These are phyloP conservation scores for Cylloceria caligata DNA, from an alignment of 2,888 invertebrate species.

Conservation along the genomic window DNA sequence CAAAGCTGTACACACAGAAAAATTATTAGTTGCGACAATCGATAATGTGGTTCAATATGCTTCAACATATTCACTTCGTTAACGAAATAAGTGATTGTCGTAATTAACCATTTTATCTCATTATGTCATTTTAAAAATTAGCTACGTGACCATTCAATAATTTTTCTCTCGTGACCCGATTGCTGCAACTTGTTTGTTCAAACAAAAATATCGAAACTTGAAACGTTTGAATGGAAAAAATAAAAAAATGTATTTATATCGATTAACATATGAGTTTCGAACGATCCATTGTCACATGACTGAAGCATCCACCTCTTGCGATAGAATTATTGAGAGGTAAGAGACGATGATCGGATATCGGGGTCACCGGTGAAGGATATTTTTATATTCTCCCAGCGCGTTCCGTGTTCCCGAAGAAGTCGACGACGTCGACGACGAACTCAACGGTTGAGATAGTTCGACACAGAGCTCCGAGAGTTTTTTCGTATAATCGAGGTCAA, in stretches of 20 bases:
- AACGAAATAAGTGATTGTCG: too few relatives aligned
- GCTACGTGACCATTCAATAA: too few relatives aligned
- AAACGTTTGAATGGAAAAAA: not conserved
- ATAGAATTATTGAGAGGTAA: slow-evolving; percentile 30
- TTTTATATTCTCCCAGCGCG: slow-evolving; percentile 63
- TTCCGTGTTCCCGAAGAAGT: slow-evolving; percentile 35
- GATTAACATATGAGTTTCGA: slow-evolving; percentile 30
- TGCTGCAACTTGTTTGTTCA: too few relatives aligned
- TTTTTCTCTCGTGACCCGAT: too few relatives aligned
- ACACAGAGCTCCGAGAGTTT: slow-evolving; percentile 7
- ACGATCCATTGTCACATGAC: slow-evolving; percentile 44
- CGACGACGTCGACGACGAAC: slow-evolving; percentile 39
- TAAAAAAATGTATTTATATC: not conserved
- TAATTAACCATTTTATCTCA: too few relatives aligned
- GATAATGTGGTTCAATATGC: too few relatives aligned
- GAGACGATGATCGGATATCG: slow-evolving; percentile 64
- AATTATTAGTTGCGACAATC: too few relatives aligned
- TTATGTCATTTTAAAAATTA: too few relatives aligned
- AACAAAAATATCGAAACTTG: not conserved
- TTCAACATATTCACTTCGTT: too few relatives aligned
- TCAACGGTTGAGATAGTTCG: slow-evolving; percentile 25
- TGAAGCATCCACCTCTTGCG: not conserved
- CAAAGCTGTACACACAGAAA: too few relatives aligned
- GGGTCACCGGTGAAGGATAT: slow-evolving; percentile 65
- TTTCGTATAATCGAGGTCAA: slow-evolving; percentile 61